These are phyloP conservation scores for Galaxias olidus DNA, from an alignment of 2,797 vertebrate genomes.

Conservation along the genomic window DNA sequence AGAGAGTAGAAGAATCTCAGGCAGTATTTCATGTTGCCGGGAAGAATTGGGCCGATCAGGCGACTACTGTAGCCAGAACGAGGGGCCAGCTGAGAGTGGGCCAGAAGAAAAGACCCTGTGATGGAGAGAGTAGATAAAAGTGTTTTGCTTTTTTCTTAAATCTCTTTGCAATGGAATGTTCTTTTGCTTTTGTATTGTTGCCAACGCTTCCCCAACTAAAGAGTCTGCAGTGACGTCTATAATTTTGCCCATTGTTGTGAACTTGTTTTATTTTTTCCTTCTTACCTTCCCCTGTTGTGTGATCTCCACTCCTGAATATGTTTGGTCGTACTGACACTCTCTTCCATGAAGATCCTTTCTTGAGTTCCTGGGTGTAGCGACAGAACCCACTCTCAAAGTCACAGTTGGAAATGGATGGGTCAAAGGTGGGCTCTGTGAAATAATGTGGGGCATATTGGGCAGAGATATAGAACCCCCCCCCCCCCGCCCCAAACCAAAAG, in stretches of 20 bases:
- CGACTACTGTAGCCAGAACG: conserved; percentile 83
- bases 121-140: neutral
- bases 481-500: too few relatives aligned
- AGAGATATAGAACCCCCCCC: too few relatives aligned
- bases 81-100: conserved; percentile 80
- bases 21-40: conserved; percentile 88
- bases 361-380: conserved; percentile 81
- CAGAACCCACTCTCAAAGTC: conserved; percentile 88
- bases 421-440: conserved; percentile 79
- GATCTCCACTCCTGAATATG: conserved; percentile 86
- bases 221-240: neutral
- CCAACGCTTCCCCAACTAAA: too few relatives aligned
- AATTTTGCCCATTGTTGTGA: neutral
- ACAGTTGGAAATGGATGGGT: conserved; percentile 83
- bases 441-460: too few relatives aligned
- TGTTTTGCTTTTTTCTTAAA: conserved; percentile 6
- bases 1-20: conserved; percentile 89
- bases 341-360: conserved; percentile 77
- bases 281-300: conserved; percentile 89
- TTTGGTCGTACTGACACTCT: conserved; percentile 88
- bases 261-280: neutral
- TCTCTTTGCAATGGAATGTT: conserved; percentile 28
- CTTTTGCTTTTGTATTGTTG: neutral
- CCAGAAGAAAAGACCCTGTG: conserved; percentile 88
- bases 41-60: conserved; percentile 80